Evolutionary conservation across 2,888 invertebrate genomes (phyloP), one percentile per base, ranked within the genome.

Genomic region (Eilema sororculum): DNA sequence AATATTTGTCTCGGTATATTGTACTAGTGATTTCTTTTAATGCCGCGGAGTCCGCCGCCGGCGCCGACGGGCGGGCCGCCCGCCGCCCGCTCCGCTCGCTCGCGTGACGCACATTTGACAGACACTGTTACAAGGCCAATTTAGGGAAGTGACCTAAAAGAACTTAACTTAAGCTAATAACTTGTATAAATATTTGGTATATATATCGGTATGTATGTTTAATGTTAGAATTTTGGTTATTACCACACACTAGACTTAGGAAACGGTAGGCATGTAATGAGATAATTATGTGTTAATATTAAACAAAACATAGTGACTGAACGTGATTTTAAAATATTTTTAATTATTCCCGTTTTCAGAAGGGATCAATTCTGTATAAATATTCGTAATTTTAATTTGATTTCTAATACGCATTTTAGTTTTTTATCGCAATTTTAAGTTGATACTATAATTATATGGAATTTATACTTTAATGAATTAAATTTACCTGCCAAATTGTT

Each of bases 201-300:
- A 94, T 94, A 94, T 95, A 94, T 94, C 90, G 91, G 93, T 95
- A 95, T 95, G 94, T 95, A 95, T 95, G 93, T 89, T 94, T 95
- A 95, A 95, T 95, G 91, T 95, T 95, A 95, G 95, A 94, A 88
- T 95, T 95, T 95, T 92, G 95, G 94, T 95, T 95, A 93, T 93
- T 93, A 95, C 93, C 94, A 93, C 93, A 92, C 94, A 93, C 92
- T 95, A 95, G 95, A 93, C 85, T 94, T 95, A 95, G 95, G 95
- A 90, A 92, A 93, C 84, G 91, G 90, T 95, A 95, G 95, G 91
- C 87, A 91, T 93, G 86, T 94, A 94, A 94, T 94, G 87, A 92
- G 91, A 92, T 94, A 94, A 94, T 94, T 93, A 93, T 94, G 90
- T 93, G 94, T 94, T 94, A 93, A 93, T 94, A 92, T 91, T 93